Conservation (phyloP, 2,888 invertebrate genomes). For the Andrena trimmerana region DNA sequence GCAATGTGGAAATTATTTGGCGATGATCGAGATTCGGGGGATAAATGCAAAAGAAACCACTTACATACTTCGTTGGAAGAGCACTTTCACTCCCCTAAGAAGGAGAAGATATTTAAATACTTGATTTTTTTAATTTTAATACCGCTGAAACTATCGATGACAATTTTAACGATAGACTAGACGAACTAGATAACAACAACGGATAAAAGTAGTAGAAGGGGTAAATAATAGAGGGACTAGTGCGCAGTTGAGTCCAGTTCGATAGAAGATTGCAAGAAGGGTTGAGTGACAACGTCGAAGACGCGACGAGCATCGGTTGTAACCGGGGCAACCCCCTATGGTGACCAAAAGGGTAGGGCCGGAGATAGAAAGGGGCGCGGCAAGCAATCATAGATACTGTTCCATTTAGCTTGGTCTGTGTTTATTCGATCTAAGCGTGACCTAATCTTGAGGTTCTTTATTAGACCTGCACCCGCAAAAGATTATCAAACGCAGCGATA, state of each 20-base stretch:
- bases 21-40: no score
- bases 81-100: no score
- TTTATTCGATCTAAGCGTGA: conserved; percentile 73
- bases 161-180: not conserved
- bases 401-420: conserved; percentile 76
- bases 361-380: conserved; percentile 78
- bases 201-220: not conserved
- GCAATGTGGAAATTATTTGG: no score
- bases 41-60: no score
- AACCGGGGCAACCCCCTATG: conserved; percentile 63
- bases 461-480: conserved; percentile 53
- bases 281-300: conserved; percentile 47
- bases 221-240: conserved; percentile 13
- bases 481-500: conserved; percentile 48
- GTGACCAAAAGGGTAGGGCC: conserved; percentile 78
- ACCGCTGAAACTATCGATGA: not conserved
- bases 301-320: conserved; percentile 52
- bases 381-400: conserved; percentile 74
- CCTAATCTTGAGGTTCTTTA: conserved; percentile 62
- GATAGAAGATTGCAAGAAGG: conserved; percentile 17
- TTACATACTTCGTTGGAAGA: no score
- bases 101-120: no score
- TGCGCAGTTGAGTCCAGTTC: not conserved
- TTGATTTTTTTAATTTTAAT: not conserved
- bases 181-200: not conserved